Percentiles rank a stretch among this genome's conserved stretches.
Evolutionary conservation across 2,113 vertebrate species (phyloP).

Genomic region (Strigops habroptila): DNA sequence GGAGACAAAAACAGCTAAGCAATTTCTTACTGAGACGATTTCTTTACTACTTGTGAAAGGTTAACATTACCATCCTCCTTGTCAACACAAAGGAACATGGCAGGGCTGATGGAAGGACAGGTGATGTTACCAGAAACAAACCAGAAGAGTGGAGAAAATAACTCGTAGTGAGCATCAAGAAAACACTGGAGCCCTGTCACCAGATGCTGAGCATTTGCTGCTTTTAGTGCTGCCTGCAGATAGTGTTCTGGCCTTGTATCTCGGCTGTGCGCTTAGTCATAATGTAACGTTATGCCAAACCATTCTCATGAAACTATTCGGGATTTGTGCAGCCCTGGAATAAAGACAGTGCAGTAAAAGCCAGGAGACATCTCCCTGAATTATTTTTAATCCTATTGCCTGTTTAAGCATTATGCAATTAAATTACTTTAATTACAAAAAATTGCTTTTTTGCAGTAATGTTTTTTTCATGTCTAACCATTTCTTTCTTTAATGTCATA

Average conservation of each 20-base stretch:
- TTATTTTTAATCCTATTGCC: not conserved
- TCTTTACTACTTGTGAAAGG: not conserved
- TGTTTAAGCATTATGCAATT: not conserved
- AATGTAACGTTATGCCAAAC: not conserved
- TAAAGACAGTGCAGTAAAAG: not conserved
- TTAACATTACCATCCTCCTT: not conserved
- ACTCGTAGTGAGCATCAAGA: not conserved
- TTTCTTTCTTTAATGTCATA: not conserved
- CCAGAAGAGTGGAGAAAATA: not conserved
- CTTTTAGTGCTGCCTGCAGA: not conserved
- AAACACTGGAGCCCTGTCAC: not conserved
- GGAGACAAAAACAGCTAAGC: not conserved
- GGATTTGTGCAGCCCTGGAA: not conserved
- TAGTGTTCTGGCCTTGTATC: not conserved
- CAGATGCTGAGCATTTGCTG: not conserved
- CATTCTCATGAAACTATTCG: not conserved
- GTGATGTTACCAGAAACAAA: not conserved
- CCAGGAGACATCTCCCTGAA: not conserved
- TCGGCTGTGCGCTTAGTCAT: not conserved
- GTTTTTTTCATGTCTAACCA: rapidly evolving
- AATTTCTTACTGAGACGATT: not conserved
- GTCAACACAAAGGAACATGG: not conserved
- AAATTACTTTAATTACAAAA: not conserved
- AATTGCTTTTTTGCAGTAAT: not conserved
- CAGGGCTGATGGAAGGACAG: not conserved